These are phyloP conservation scores for Drosophila maculinotata DNA, from an alignment of 2,888 invertebrate species.

Conservation along the genomic window DNA sequence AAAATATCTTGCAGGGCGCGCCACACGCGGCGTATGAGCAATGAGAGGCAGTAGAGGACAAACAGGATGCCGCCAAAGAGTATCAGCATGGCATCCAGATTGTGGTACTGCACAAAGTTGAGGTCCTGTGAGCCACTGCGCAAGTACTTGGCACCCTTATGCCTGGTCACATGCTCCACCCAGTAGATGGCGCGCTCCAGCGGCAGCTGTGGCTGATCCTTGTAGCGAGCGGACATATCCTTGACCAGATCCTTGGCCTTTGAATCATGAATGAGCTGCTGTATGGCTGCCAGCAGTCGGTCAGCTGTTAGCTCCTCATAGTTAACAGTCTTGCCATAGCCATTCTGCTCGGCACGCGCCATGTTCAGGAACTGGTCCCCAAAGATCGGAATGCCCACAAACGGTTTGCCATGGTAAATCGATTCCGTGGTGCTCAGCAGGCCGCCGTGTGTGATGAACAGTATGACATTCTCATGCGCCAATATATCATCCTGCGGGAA, in stretches of 20 bases:
- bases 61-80: constrained; percentile 69
- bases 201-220: constrained; percentile 80
- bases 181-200: constrained; percentile 82
- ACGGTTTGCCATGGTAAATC: constrained; percentile 85
- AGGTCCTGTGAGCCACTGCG: constrained; percentile 82
- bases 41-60: constrained; percentile 38
- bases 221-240: constrained; percentile 75
- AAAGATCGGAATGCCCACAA: constrained; percentile 86
- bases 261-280: constrained; percentile 56
- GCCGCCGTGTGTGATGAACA: constrained; percentile 86
- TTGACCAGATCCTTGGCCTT: constrained; percentile 59
- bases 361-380: constrained; percentile 86
- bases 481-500: constrained; percentile 85
- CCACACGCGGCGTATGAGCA: constrained; percentile 37
- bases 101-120: constrained; percentile 81
- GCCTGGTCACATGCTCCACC: constrained; percentile 82
- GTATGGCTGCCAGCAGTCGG: constrained; percentile 72
- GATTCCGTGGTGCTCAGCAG: constrained; percentile 86
- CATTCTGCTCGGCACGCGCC: constrained; percentile 83
- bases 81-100: constrained; percentile 79
- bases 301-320: constrained; percentile 80
- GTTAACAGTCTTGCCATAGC: constrained; percentile 84
- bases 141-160: constrained; percentile 82
- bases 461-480: constrained; percentile 85
- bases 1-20: constrained; percentile 39